Evolutionary conservation across 2,888 invertebrate genomes (phyloP), one percentile per base, ranked within the genome.

Genomic region (Agonopterix arenella): DNA sequence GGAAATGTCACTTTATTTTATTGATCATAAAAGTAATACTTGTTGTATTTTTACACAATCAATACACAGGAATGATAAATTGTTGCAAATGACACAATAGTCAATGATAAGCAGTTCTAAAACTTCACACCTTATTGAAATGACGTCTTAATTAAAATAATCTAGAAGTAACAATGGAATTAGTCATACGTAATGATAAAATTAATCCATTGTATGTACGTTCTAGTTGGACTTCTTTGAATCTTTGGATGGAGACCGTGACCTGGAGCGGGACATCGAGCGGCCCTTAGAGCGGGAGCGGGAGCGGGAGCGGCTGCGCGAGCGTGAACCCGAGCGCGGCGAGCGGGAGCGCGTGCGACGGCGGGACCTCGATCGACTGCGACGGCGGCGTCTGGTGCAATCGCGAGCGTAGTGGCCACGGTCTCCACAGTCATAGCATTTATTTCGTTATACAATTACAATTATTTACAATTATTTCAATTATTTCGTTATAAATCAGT

Each of bases 341-440:
- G 90, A 82, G 61, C 91, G 90, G 11, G 93, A 93, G 51, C 93
- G 90, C 52, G 92, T 92, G 63, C 92, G 91, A 45, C 89, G 84
- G 49, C 88, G 85, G 18, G 93, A 93, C 64, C 92, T 90, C 58
- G 93, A 93, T 16, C 93, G 91, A 60, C 89, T 89, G 78, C 90
- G 84, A 79, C 93, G 91, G 59, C 93, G 90, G 67, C 94, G 93
- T 56, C 94, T 91, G 52, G 93, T 92, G 80, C 98, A 97, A 77
- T 98, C 97, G 60, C 97, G 92, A 48, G 97, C 97, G 79, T 97
- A 97, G 78, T 98, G 97, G 8, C 98, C 98, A 57, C 96, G 91
- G 68, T 96, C 97, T 40, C 97, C 97, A 82, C 98, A 98, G 73
- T 97, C 97, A 74, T 97, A 98, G 81, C 98, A 98, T 55, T n/a